phyloP scores from a whole-genome alignment of 53 echinoderm and acorn worm genomes.

The Echinarachnius parma region DNA sequence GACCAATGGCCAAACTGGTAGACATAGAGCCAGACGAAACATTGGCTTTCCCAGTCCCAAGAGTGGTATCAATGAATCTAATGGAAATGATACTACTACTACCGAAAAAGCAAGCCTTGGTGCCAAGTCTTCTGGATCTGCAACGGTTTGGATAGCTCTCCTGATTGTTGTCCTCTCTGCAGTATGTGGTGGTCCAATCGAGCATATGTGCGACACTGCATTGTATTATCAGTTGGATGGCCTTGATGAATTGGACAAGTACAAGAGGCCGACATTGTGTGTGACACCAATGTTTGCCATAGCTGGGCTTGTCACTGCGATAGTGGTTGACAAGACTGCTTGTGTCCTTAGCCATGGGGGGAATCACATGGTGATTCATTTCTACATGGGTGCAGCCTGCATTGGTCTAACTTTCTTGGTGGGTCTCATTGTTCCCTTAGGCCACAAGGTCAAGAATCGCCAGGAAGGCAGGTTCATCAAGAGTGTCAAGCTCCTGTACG shows the following conservation, averaged over 20 bases:
- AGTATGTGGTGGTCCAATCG: constrained; percentile 57
- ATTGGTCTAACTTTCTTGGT: constrained; percentile 63
- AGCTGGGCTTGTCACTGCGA: constrained; percentile 34
- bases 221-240: constrained; percentile 66
- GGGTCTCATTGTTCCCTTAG: constrained; percentile 61
- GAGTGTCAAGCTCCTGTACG: constrained; percentile 61
- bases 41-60: background rate
- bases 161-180: constrained; percentile 58
- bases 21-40: constrained; percentile 2
- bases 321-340: constrained; percentile 60
- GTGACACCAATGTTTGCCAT: constrained; percentile 50
- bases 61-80: background rate
- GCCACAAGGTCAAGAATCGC: constrained; percentile 26
- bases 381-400: constrained; percentile 43
- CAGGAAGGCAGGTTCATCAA: constrained; percentile 39
- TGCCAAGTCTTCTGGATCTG: too few relatives aligned
- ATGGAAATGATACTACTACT: background rate
- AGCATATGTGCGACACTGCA: constrained; percentile 73
- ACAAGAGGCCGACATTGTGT: constrained; percentile 54
- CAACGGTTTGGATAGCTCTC: constrained; percentile 54
- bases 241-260: constrained; percentile 79
- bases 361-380: constrained; percentile 63
- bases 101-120: background rate
- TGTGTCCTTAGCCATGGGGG: constrained; percentile 53
- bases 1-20: background rate